Base-by-base conservation (phyloP, 2,797 vertebrate genomes). In the Gouania willdenowi region DNA sequence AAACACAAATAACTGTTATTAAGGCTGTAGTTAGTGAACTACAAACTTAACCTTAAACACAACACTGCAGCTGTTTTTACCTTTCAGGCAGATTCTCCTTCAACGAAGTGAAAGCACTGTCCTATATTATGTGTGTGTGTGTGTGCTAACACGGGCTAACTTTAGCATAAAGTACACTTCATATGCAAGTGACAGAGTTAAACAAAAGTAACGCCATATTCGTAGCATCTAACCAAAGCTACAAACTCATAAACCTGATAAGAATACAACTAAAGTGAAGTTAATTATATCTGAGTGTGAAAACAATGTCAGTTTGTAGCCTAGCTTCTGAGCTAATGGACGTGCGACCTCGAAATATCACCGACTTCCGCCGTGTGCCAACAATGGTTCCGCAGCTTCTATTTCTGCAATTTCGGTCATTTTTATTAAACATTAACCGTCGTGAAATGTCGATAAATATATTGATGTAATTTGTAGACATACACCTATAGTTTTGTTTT, bases 301-400 rank as follows among this genome's bases (percentile, higher is more conserved):
- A 8, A 43, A 44, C 13, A 2, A 15, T 39, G 67, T n/a, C n/a
- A n/a, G n/a, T 52, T 75, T 46, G 6, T 20, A 16, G 55, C 31
- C 41, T 58, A 75, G 66, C 51, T 9, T 42, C 37, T 13, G 43
- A 27, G 59, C 41, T 46, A 30, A 5, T 3, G 13, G 23, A 2
- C 1, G 74, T 5, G 71, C 17, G 6, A 51, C 75, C n/a, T 22
- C 0, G 1, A 54, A 41, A 26, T 0, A 1, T 22, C 4, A 46
- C 68, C 82, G 46, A 22, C 1, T 10, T 6, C 2, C 22, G 2
- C 2, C 1, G 1, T 1, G 0, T 12, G 6, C n/a, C n/a, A 2
- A 14, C 8, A 1, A 34, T 29, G 2, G 71, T 82, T 82, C 82
- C 79, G 47, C 3, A 14, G 14, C n/a, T n/a, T n/a, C n/a, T n/a